Percentiles rank a stretch among this genome's conserved stretches.
phyloP scores from a whole-genome alignment of 2,888 invertebrate genomes.

The Calameuta pallipes region DNA sequence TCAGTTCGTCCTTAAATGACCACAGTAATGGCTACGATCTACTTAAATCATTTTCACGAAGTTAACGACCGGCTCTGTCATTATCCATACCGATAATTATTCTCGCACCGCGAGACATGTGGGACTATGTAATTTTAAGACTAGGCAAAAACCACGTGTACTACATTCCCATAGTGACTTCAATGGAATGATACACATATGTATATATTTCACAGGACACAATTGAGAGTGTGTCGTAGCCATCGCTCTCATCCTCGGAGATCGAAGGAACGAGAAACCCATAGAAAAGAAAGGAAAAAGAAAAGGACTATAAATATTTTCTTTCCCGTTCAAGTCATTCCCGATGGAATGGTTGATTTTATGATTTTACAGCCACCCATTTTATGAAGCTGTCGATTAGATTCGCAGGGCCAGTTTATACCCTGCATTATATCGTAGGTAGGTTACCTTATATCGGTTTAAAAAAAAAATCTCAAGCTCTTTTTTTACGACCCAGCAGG shows the following conservation, averaged over 20 bases:
- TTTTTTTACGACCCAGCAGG: conserved; percentile 22
- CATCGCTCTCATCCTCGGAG: conserved; percentile 20
- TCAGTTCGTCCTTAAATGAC: neutral
- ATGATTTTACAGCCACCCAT: conserved; percentile 63
- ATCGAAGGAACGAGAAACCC: conserved; percentile 26
- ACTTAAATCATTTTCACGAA: neutral
- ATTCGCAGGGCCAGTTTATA: conserved; percentile 52
- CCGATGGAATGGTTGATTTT: conserved; percentile 57
- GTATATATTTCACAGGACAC: neutral
- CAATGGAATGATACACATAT: neutral
- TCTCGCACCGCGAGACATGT: neutral
- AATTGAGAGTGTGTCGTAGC: conserved; percentile 23
- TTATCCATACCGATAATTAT: neutral
- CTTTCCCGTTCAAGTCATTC: conserved; percentile 32
- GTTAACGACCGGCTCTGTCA: neutral
- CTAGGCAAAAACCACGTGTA: neutral
- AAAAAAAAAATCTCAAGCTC: conserved; percentile 3
- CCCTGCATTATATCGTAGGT: conserved; percentile 1
- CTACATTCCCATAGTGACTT: neutral
- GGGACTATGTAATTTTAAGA: neutral
- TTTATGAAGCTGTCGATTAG: conserved; percentile 66
- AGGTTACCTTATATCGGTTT: conserved; percentile 1
- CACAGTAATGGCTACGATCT: neutral
- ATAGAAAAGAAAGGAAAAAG: conserved; percentile 32
- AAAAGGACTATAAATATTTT: conserved; percentile 52